phyloP scores from a whole-genome alignment of 1,140 invertebrate species.

The Papilio xuthus region DNA sequence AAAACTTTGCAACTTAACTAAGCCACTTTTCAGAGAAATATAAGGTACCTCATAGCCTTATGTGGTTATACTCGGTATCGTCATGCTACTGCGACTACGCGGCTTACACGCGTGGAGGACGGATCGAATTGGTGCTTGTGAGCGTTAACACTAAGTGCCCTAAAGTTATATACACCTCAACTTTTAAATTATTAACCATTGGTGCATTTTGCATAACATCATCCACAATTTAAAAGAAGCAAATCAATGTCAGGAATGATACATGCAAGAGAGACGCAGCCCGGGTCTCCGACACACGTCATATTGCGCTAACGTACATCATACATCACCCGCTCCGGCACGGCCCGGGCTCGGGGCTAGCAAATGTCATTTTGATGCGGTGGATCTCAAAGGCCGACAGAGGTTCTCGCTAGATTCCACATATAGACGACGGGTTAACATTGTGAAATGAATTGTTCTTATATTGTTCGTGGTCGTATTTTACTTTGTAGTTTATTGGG shows the following conservation, averaged over 20 bases:
- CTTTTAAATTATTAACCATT: no score
- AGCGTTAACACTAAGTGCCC: no score
- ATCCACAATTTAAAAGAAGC: slow-evolving; percentile 58
- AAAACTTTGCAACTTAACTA: neutral
- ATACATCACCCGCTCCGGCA: slow-evolving; percentile 43
- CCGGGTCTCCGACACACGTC: slow-evolving; percentile 44
- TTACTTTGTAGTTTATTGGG: neutral
- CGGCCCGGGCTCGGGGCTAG: slow-evolving; percentile 28
- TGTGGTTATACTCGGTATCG: no score
- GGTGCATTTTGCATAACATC: slow-evolving; percentile 27
- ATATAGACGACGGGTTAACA: slow-evolving; percentile 2
- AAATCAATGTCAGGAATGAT: slow-evolving; percentile 65
- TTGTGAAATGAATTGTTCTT: neutral
- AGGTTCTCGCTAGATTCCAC: neutral
- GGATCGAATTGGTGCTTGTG: no score
- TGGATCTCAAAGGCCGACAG: slow-evolving; percentile 33
- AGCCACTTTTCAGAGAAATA: no score
- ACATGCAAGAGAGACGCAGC: slow-evolving; percentile 41
- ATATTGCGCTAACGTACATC: slow-evolving; percentile 39
- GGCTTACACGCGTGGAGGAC: no score
- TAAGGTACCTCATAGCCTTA: no score
- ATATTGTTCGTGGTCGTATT: neutral
- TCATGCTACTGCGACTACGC: no score
- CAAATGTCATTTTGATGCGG: slow-evolving; percentile 56
- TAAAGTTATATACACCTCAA: no score